Conservation (phyloP, 2,888 invertebrate genomes). For the Auanema freiburgensis region DNA sequence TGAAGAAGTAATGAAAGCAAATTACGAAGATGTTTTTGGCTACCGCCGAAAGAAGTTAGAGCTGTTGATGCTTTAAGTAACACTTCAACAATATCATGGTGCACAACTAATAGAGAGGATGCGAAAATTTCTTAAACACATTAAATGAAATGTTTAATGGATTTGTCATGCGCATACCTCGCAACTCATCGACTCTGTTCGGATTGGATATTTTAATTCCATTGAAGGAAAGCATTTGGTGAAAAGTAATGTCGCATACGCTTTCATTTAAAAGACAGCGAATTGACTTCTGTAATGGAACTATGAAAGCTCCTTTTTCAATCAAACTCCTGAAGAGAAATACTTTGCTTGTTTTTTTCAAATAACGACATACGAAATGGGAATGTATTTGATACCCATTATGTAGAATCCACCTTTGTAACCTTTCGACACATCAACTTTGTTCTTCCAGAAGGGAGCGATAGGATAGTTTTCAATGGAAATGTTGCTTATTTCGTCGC, state of each 20-base stretch:
- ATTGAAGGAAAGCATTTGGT: conserved; percentile 13
- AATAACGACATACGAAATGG: conserved; percentile 3
- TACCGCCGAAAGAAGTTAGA: too few species aligned
- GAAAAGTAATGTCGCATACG: not conserved
- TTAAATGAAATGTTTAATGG: too few species aligned
- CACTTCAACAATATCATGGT: conserved; percentile 6
- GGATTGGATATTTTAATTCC: conserved; percentile 14
- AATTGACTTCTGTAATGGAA: conserved; percentile 4
- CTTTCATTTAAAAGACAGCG: conserved; percentile 10
- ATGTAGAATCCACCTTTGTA: conserved; percentile 13
- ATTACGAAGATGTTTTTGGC: too few species aligned
- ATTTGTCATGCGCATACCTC: not conserved
- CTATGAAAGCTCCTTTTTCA: conserved; percentile 1
- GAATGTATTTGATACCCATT: conserved; percentile 8
- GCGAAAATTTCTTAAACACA: conserved; percentile 2
- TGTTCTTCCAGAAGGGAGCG: conserved; percentile 10
- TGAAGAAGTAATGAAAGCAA: not conserved
- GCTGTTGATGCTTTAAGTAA: not conserved
- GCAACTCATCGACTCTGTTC: conserved; percentile 1
- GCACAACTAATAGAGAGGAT: conserved; percentile 4
- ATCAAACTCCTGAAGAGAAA: conserved; percentile 11
- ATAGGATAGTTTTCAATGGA: conserved; percentile 2
- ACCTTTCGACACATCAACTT: conserved; percentile 9
- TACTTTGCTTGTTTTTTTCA: not conserved
- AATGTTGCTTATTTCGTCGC: too few species aligned